Evolutionary conservation across 2,888 invertebrate genomes (phyloP), one percentile per base, ranked within the genome.

Genomic region (Phania funesta): DNA sequence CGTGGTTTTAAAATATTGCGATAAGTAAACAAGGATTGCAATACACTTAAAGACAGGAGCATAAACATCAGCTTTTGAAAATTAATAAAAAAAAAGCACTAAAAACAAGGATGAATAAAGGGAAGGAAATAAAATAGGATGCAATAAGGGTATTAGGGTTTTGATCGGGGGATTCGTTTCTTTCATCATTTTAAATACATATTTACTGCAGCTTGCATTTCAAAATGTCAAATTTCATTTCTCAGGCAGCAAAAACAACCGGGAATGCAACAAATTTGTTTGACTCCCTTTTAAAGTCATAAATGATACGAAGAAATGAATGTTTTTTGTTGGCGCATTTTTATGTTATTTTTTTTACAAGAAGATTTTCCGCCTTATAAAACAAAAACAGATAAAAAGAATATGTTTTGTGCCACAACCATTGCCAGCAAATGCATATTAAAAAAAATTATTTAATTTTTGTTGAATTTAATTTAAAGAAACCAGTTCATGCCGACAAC

Each of bases 361-460:
- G 54, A 58, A 74, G 70, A 82, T 82, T 82, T 82, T 78, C 74
- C 82, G 74, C 70, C n/a, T 68, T 74, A 70, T 78, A 73, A 54
- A 46, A 73, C 18, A 50, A 46, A n/a, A n/a, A n/a, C n/a, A 38
- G 35, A 11, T 38, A 29, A 20, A 29, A 56, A 41, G 22, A 26
- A 29, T 24, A 18, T 9, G 41, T 32, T 41, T 46, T 7, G 9
- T 38, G 32, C 44, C 54, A 26, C 32, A 52, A 20, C 5, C 16
- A 44, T 41, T 71, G 64, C 16, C 8, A 65, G 35, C 38, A 70
- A 11, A n/a, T 16, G 4, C 46, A 24, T n/a, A 29, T 2, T 35
- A 41, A 56, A 60, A 18, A 74, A 74, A 70, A 74, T 22, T 65
- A 52, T 65, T 67, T 64, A 62, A 58, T 58, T 35, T 70, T 62